Percentiles rank a stretch among this genome's conserved stretches.
Conservation (phyloP, 2,888 invertebrate species). For the Yponomeuta malinellus region DNA sequence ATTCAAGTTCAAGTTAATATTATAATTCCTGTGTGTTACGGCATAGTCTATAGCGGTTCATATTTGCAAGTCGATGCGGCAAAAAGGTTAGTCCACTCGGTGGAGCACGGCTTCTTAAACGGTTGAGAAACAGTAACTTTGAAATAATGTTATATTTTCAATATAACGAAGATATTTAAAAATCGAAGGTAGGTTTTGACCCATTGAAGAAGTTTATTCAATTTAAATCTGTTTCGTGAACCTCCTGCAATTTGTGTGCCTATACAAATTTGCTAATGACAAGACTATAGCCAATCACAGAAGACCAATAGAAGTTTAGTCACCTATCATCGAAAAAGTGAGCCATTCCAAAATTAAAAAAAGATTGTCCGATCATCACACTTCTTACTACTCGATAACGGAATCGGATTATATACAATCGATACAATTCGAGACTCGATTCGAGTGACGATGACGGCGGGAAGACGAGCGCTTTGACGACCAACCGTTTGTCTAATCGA, state of each 20-base stretch:
- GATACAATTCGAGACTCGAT: slow-evolving; percentile 17
- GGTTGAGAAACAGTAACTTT: not conserved
- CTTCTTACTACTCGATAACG: slow-evolving; percentile 28
- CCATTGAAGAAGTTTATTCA: too few species aligned
- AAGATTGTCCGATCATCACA: not conserved
- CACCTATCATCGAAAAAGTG: too few species aligned
- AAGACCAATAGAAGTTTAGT: too few species aligned
- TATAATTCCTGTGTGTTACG: not conserved
- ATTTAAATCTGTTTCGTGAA: too few species aligned
- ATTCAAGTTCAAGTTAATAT: slow-evolving; percentile 5
- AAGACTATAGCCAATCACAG: too few species aligned
- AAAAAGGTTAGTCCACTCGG: not conserved
- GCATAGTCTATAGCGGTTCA: not conserved
- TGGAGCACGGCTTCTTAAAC: not conserved
- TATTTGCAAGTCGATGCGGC: slow-evolving; percentile 8
- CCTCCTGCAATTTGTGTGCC: too few species aligned
- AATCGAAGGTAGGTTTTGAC: too few species aligned
- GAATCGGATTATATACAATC: slow-evolving; percentile 36
- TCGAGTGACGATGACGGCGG: not conserved
- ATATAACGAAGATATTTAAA: not conserved
- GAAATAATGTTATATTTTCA: not conserved
- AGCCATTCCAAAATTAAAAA: too few species aligned
- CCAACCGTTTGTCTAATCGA: slow-evolving; percentile 60
- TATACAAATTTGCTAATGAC: too few species aligned
- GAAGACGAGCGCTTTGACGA: slow-evolving; percentile 38